Evolutionary conservation across 2,888 invertebrate species (phyloP).

Genomic region (Megastigmus dorsalis): DNA sequence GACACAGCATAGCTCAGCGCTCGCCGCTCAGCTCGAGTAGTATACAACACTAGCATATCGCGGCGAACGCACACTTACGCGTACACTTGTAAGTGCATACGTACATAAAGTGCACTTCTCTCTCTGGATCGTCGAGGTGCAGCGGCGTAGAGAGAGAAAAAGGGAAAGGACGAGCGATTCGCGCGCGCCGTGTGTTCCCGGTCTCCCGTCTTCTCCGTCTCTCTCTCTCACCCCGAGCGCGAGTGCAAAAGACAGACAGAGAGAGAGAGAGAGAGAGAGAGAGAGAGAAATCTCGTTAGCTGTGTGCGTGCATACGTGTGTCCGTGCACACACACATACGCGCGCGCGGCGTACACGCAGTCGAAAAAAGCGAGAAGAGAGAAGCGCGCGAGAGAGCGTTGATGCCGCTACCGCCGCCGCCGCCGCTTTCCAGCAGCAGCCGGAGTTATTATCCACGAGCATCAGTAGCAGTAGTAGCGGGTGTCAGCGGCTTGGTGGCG

Average conservation of each 20-base stretch:
- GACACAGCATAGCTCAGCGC: neutral
- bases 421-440: conserved; percentile 7
- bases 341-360: neutral
- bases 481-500: neutral
- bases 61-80: neutral
- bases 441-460: conserved; percentile 33
- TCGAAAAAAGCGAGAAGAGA: neutral
- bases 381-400: conserved; percentile 28
- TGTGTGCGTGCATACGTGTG: neutral
- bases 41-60: too few species aligned
- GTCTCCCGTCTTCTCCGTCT: too few species aligned
- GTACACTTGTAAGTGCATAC: neutral
- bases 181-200: too few species aligned
- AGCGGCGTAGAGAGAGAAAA: too few species aligned
- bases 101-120: too few species aligned
- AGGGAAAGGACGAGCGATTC: too few species aligned
- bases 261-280: too few species aligned
- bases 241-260: too few species aligned
- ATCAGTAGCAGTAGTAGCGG: conserved; percentile 1
- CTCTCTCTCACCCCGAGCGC: neutral
- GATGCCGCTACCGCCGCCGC: conserved; percentile 28
- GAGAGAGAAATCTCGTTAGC: too few species aligned
- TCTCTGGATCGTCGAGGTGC: too few species aligned
- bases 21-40: neutral
- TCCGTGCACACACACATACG: neutral